Evolutionary conservation across 2,888 invertebrate species (phyloP), one percentile per base, ranked within the genome.

Genomic region (Labia minor): DNA sequence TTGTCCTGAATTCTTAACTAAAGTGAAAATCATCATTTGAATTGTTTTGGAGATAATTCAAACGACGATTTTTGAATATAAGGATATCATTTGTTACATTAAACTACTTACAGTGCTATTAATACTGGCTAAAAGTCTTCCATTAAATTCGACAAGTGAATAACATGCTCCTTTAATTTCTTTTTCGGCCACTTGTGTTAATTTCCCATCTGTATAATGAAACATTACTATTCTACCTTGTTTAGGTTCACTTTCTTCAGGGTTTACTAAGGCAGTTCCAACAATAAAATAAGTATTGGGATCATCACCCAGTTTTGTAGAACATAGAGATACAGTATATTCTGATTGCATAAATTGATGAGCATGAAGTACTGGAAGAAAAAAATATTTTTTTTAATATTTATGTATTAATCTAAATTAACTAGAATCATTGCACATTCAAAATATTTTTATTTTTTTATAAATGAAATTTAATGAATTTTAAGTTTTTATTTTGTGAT

Each of bases 131-230:
- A 99, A 80, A 37, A 99, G 85, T 80, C 98, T 98, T 1, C 95
- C 94, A 77, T 97, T 96, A 76, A 99, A 96, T 76, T 95, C 93
- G 0, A 91, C 89, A 67, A 99, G 79, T 0, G 92, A 88, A 78
- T 95, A 97, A 73, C 94, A 95, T 0, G 92, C 91, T 6, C 99
- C 97, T 78, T 96, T 95, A 68, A 96, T 91, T 77, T 98, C 97
- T 73, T 97, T 97, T 75, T 99, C 99, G 0, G 93, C 91, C 1
- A 96, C 86, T 75, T 90, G 90, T 0, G 82, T 82, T 21, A 93
- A 79, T 75, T 93, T 92, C 69, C 92, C 90, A 72, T 97, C 96
- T 21, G 83, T 81, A 85, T 89, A 97, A 70, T 92, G 90, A 80
- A 95, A 97, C 67, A 98, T 82, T 26, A 97, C 80, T 71, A 97